Base-by-base conservation (phyloP, 2,797 vertebrate genomes). In the Syncerus caffer region DNA sequence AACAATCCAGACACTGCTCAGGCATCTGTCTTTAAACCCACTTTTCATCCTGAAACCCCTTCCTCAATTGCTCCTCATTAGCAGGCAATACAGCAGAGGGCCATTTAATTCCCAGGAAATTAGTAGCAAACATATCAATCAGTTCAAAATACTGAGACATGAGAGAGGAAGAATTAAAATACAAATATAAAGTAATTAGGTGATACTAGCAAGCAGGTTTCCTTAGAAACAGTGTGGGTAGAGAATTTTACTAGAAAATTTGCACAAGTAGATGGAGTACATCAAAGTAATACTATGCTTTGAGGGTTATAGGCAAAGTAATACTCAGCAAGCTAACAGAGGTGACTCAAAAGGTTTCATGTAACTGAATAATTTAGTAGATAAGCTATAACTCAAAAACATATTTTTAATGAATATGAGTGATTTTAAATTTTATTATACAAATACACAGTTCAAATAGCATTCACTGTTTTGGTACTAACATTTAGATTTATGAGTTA, bases 401-500 rank as follows among this genome's bases (percentile, higher is more conserved):
- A 82, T 12, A 67, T 93, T 76, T 95, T 95, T 83, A 76, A 85
- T 45, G 23, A 79, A 89, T 90, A 84, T 45, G 31, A 14, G 6
- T 10, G 34, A 67, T 51, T 90, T 95, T 14, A 80, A 95, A 93
- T 76, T 64, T 87, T 80, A 58, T 80, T 88, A 88, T 4, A 90
- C 50, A 92, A 91, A 92, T 71, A 13, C 10, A 84, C 38, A 83
- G n/a, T 80, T 92, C 67, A 96, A 91, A 93, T n/a, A 86, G 58
- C 51, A 84, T 14, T 93, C 83, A 84, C 9, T 53, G n/a, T 60
- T 80, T 88, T 88, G 19, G 8, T 83, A 74, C 25, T 86, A 51
- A 67, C 98, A 21, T 57, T 90, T 71, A 62, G 19, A 90, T 88
- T 84, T 89, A 80, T 45, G 45, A 92, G 19, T 95, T 89, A 55